Evolutionary conservation across 2,797 vertebrate species (phyloP), one percentile per base, ranked within the genome.

Genomic region (Tenualosa ilisha): DNA sequence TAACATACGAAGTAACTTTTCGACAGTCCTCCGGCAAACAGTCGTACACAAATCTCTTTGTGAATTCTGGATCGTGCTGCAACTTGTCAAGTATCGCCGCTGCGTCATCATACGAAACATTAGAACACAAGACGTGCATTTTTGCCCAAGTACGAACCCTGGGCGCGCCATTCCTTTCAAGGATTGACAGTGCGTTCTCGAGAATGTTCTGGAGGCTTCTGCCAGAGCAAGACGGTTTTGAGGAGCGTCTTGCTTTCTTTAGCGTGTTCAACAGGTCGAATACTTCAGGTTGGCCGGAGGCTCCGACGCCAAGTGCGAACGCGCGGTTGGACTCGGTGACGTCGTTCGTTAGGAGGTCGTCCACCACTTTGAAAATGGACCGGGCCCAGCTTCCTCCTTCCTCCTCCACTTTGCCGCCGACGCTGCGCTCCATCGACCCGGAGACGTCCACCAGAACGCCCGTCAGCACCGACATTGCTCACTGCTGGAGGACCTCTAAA

Each of bases 251-350:
- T 26, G 63, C 6, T 11, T 12, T 65, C 12, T 72, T 72, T 6
- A 72, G 68, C 4, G 68, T 72, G 68, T 72, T 72, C 31, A 72
- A 17, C 68, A 72, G 15, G 68, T 72, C 68, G 40, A 72, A 72
- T 20, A 72, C 68, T 17, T 5, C 26, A 15, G 31, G 12, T 43
- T 6, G 3, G 37, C 5, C 0, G 3, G 31, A 72, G 11, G 11
- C 68, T 6, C 68, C 68, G 13, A 72, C 31, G 6, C 68, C 68
- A 20, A 72, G 0, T 40, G 68, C 68, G 5, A 72, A 72, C 31
- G 40, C 68, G n/a, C n/a, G n/a, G n/a, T n/a, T n/a, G n/a, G n/a
- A n/a, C n/a, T n/a, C n/a, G n/a, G n/a, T n/a, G n/a, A n/a, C n/a
- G n/a, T n/a, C n/a, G n/a, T n/a, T n/a, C n/a, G n/a, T n/a, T n/a